Evolutionary conservation across 1,140 invertebrate species (phyloP).

Genomic region (Idris sp.): DNA sequence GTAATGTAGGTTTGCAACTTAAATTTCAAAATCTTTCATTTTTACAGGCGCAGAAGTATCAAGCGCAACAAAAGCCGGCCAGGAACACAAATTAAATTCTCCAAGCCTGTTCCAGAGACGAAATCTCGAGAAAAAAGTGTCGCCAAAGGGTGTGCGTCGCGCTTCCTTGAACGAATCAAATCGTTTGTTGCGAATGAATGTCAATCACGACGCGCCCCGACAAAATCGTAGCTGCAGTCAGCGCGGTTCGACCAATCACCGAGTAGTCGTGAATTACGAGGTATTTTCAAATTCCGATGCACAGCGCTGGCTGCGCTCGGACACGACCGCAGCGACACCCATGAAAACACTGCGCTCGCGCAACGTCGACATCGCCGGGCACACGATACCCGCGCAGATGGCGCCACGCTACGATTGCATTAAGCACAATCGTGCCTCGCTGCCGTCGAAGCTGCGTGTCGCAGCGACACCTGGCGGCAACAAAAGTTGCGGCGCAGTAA

Average conservation of each 20-base stretch:
- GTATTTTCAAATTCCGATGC: constrained; percentile 34
- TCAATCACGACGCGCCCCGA: constrained; percentile 70
- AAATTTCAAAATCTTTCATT: constrained; percentile 5
- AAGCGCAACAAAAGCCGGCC: constrained; percentile 26
- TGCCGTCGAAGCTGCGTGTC: constrained; percentile 63
- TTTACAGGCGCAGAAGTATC: constrained; percentile 29
- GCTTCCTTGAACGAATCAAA: constrained; percentile 71
- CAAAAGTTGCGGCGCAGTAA: constrained; percentile 38
- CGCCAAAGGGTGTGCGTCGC: constrained; percentile 71
- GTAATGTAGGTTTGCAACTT: background rate
- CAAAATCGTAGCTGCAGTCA: constrained; percentile 34
- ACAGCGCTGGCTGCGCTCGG: constrained; percentile 76
- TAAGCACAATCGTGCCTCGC: constrained; percentile 69
- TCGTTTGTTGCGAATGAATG: constrained; percentile 66
- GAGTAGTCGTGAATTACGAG: constrained; percentile 35
- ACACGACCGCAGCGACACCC: constrained; percentile 75
- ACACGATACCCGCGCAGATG: constrained; percentile 71
- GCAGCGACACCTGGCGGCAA: constrained; percentile 16
- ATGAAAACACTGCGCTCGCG: constrained; percentile 75
- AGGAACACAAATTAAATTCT: constrained; percentile 66
- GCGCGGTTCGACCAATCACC: constrained; percentile 2
- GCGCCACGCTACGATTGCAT: constrained; percentile 72
- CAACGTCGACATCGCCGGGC: constrained; percentile 74
- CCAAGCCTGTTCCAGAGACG: constrained; percentile 72
- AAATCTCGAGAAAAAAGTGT: constrained; percentile 74